phyloP scores from a whole-genome alignment of 2,113 vertebrate species.

The Bungarus multicinctus region DNA sequence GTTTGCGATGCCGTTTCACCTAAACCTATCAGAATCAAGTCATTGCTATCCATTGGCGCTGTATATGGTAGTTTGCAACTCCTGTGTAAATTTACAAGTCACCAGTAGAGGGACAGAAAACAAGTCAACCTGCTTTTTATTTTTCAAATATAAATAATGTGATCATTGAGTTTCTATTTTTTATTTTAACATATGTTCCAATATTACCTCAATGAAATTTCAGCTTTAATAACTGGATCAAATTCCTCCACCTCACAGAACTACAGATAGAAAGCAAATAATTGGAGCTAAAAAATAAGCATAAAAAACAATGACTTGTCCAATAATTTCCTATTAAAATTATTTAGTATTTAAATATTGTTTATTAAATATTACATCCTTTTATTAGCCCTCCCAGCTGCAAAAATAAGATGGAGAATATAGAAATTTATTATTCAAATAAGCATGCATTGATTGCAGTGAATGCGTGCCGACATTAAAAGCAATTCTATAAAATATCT shows the following conservation, averaged over 20 bases:
- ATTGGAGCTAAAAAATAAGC: neutral
- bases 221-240: neutral
- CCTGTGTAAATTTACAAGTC: neutral
- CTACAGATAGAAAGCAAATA: neutral
- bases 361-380: too few relatives aligned
- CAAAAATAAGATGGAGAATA: too few relatives aligned
- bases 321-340: too few relatives aligned
- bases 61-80: neutral
- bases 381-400: too few relatives aligned
- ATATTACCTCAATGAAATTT: neutral
- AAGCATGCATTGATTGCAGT: neutral
- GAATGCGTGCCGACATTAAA: neutral
- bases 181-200: neutral
- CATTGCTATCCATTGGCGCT: neutral
- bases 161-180: neutral
- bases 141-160: neutral
- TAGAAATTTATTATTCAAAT: neutral
- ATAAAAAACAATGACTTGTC: neutral
- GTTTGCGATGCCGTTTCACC: neutral
- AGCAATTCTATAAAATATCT: neutral
- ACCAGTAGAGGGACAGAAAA: neutral
- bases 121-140: neutral
- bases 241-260: neutral
- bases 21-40: neutral
- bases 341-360: neutral